These are phyloP conservation scores for Saguinus midas DNA, from an alignment of 2,113 vertebrate genomes.

Conservation along the genomic window DNA sequence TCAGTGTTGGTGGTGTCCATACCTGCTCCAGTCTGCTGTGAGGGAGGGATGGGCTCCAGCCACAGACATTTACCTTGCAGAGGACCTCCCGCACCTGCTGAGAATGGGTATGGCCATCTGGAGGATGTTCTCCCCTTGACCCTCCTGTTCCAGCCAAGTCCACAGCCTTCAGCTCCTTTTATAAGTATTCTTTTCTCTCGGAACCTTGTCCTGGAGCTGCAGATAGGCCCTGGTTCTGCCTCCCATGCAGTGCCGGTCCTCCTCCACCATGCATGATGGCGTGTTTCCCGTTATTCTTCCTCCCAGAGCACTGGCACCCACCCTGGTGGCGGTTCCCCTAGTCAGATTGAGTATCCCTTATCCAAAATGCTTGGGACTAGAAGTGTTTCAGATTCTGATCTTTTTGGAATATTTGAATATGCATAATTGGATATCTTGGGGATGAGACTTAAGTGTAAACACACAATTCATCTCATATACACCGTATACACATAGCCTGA, in stretches of 20 bases:
- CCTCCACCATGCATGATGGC: rapidly evolving
- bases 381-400: not conserved
- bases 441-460: not conserved
- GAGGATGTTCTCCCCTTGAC: rapidly evolving
- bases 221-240: not conserved
- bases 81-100: rapidly evolving
- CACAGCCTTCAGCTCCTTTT: not conserved
- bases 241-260: rapidly evolving
- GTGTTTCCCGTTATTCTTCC: rapidly evolving
- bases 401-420: not conserved
- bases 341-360: not conserved
- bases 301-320: rapidly evolving
- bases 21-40: not conserved
- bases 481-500: not conserved
- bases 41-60: not conserved
- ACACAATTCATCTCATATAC: not conserved
- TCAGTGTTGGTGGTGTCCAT: not conserved
- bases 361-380: not conserved
- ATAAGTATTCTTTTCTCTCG: rapidly evolving
- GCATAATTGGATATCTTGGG: not conserved
- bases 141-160: too few species aligned
- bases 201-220: not conserved
- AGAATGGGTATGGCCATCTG: rapidly evolving
- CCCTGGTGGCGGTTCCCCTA: rapidly evolving
- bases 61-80: not conserved